Base-by-base conservation (phyloP, 2,113 vertebrate genomes). In the Neopipo cinnamomea region DNA sequence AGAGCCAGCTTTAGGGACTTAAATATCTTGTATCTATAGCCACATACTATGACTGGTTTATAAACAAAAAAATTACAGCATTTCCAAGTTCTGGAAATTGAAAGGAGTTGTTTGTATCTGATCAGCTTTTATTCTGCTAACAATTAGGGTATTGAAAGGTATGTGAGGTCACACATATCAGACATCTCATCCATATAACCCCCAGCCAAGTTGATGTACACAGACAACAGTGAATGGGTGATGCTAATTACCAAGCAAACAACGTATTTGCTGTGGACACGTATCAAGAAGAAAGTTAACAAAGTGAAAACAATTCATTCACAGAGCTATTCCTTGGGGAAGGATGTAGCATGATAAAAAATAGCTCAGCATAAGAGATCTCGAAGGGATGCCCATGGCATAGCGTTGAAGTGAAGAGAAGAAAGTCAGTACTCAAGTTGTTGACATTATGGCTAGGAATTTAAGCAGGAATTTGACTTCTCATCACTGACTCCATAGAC, bases 391-490 rank as follows among this genome's bases (percentile, higher is more conserved):
- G 68, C 89, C 80, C 76, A 2, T 83, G 79, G 58, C 85, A 37
- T 14, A n/a, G 42, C n/a, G 65, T 12, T 91, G 74, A 42, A 61
- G 56, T 47, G 47, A 77, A 75, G 91, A 80, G 42, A 62, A 81
- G 70, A 59, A 85, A 94, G 70, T 65, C 56, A 37, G 35, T 62
- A 66, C 50, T 52, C 22, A 44, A 61, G 56, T 58, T 61, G 19
- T 52, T 91, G 68, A 55, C 23, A 4, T 31, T 73, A 18, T 33
- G 66, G 37, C 53, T 46, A 50, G 71, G 81, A 96, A 89, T 91
- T 94, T 87, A 68, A 79, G 75, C 17, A 88, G 91, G 66, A 91
- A 66, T 77, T 88, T 75, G 52, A 35, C n/a, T 93, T 62, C 81
- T 91, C 58, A 42, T 50, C 39, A 31, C 42, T 85, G 82, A 31